Evolutionary conservation across 2,888 invertebrate species (phyloP), one percentile per base, ranked within the genome.

Genomic region (Halocaridina rubra): DNA sequence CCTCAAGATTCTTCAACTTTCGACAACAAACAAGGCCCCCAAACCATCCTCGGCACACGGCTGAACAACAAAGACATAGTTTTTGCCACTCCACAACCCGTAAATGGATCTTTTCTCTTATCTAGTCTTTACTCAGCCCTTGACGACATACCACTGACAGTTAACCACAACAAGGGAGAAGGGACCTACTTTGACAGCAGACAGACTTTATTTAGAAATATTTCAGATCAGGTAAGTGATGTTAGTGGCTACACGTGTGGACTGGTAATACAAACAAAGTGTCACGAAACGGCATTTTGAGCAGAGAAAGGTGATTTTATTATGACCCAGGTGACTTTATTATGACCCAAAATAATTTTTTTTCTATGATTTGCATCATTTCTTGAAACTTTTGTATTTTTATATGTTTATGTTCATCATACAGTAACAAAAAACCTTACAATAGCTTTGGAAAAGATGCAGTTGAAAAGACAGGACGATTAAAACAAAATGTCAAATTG

Each of bases 141-240:
- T 13, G 76, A 77, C 76, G 61, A 77, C 30, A 77, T 19, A 33
- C 72, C 72, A 24, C 8, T 27, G 69, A 72, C 22, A 57, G 57
- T 4, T 16, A 13, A 19, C 67, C 16, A 64, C 59, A 24, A 19
- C 24, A 80, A 71, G 71, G 59, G 72, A 19, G 32, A 53, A n/a
- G 72, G 72, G 32, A 29, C 59, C 13, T 80, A 33, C 61, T 80
- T 80, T 80, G 80, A 80, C 80, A 80, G 80, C 57, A 71, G 80
- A 72, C 72, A 32, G 19, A 72, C 80, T 57, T 61, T 80, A n/a
- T 32, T 33, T 61, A 80, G 80, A 61, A 72, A 71, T 22, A 13
- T 59, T 5, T 33, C 72, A 2, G 24, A 30, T 13, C 72, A 80
- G 80, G 80, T 72, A 80, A 80, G 80, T 22, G 33, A 2, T 2